These are phyloP conservation scores for Thereva nobilitata DNA, from an alignment of 2,888 invertebrate genomes.

Conservation along the genomic window DNA sequence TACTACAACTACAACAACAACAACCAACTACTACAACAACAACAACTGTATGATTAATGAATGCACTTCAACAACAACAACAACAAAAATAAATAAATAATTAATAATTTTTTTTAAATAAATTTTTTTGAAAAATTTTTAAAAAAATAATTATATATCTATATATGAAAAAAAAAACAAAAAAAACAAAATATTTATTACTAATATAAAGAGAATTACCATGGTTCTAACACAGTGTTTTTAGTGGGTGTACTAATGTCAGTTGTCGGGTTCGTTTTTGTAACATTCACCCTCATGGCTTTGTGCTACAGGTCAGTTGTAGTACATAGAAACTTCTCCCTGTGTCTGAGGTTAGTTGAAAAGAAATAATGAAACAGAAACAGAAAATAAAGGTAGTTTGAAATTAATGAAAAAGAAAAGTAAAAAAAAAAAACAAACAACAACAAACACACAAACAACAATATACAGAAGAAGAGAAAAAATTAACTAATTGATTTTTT, in stretches of 20 bases:
- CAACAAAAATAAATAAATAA: slow-evolving; percentile 25
- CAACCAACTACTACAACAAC: too few relatives aligned
- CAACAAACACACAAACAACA: slow-evolving; percentile 44
- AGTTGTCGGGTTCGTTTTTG: slow-evolving; percentile 98
- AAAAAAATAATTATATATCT: too few relatives aligned
- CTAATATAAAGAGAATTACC: slow-evolving; percentile 79
- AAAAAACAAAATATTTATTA: slow-evolving; percentile 21
- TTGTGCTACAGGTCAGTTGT: slow-evolving; percentile 99
- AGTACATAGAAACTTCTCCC: slow-evolving; percentile 98
- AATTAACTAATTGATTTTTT: slow-evolving; percentile 25
- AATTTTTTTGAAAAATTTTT: too few relatives aligned
- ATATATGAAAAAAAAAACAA: background rate
- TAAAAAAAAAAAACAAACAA: slow-evolving; percentile 39
- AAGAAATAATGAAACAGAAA: slow-evolving; percentile 64
- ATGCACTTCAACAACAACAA: background rate
- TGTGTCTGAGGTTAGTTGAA: slow-evolving; percentile 98
- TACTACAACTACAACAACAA: too few relatives aligned
- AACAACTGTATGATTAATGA: background rate
- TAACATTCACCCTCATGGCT: slow-evolving; percentile 98
- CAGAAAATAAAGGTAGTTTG: slow-evolving; percentile 43
- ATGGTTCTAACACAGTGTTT: slow-evolving; percentile 96
- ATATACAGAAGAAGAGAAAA: slow-evolving; percentile 47
- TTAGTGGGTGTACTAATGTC: slow-evolving; percentile 97
- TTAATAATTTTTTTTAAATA: background rate
- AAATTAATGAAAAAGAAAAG: slow-evolving; percentile 40